Evolutionary conservation across 2,888 invertebrate species (phyloP).

Genomic region (Orthosia gothica): DNA sequence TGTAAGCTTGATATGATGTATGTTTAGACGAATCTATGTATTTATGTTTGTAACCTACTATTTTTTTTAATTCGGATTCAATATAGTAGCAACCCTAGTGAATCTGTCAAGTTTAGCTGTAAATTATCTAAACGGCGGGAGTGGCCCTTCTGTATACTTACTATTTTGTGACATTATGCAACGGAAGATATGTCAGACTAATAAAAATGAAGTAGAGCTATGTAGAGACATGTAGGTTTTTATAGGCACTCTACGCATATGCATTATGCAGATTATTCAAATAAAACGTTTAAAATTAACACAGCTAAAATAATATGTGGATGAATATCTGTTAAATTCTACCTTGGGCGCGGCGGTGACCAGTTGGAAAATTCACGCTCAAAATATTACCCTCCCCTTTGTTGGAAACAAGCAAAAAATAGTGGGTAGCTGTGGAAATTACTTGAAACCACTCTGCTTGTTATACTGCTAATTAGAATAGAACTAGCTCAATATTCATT

Average conservation of each 20-base stretch:
- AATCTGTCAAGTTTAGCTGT: no score
- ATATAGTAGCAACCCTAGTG: no score
- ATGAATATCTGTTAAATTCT: constrained; percentile 43
- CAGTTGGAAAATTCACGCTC: constrained; percentile 20
- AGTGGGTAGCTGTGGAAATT: constrained; percentile 35
- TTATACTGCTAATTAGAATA: constrained; percentile 51
- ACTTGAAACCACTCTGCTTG: constrained; percentile 40
- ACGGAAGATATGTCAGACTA: no score
- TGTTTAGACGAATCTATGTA: no score
- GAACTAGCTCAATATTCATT: neutral
- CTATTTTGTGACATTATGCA: no score
- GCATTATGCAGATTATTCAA: neutral
- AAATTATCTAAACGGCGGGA: no score
- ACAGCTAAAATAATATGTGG: constrained; percentile 13
- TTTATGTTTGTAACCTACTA: no score
- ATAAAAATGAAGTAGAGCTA: neutral
- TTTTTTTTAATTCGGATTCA: no score
- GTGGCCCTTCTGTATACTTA: no score
- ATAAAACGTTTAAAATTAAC: constrained; percentile 2
- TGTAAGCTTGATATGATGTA: no score
- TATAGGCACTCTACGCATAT: no score
- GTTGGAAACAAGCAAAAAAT: constrained; percentile 51
- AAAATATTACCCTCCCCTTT: constrained; percentile 47
- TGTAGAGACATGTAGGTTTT: neutral
- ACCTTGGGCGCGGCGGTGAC: constrained; percentile 1